These are phyloP conservation scores for Euphonia xanthogaster DNA, from an alignment of 2,797 vertebrate species.

Conservation along the genomic window DNA sequence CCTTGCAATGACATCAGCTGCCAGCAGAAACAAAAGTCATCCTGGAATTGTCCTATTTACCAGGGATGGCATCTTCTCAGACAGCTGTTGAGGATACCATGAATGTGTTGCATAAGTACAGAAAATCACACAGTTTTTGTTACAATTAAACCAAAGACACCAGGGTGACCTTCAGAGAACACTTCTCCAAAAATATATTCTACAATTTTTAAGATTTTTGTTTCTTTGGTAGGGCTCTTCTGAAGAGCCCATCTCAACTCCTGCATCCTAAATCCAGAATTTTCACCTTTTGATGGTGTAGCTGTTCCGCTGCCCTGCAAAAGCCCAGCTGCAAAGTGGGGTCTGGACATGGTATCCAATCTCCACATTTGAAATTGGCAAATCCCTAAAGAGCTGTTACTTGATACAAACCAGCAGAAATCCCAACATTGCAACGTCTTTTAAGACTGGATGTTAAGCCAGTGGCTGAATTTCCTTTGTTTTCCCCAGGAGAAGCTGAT, in stretches of 20 bases:
- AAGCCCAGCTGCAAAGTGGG: neutral
- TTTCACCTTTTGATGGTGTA: accelerated
- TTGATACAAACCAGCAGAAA: neutral
- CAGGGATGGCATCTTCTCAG: neutral
- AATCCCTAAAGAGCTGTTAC: neutral
- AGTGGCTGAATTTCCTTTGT: neutral
- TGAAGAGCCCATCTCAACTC: neutral
- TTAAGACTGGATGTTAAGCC: neutral
- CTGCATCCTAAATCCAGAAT: neutral
- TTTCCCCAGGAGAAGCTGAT: neutral
- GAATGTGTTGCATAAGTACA: neutral
- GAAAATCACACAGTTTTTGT: neutral
- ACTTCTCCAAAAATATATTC: neutral
- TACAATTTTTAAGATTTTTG: neutral
- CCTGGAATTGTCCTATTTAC: accelerated
- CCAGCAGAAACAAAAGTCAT: neutral
- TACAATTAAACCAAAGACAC: neutral
- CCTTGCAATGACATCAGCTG: neutral
- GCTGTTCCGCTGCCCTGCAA: neutral
- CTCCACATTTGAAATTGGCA: neutral
- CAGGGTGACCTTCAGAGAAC: neutral
- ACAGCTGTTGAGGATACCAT: too few species aligned
- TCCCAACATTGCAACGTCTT: accelerated
- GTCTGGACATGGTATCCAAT: neutral
- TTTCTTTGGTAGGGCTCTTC: neutral